phyloP scores from a whole-genome alignment of 2,888 invertebrate species.

The Palloptera scutellata region DNA sequence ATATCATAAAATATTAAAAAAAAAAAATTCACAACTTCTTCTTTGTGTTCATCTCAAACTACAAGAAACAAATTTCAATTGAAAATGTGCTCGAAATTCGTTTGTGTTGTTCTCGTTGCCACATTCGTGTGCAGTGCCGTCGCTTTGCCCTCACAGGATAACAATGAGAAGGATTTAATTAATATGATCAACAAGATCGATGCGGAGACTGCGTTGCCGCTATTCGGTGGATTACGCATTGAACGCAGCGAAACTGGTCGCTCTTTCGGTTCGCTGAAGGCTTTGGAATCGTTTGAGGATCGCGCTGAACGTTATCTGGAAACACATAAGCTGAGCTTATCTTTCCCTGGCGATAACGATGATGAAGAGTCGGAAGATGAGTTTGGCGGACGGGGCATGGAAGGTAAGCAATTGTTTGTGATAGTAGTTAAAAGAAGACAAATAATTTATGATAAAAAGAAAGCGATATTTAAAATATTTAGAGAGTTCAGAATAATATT shows the following conservation, averaged over 20 bases:
- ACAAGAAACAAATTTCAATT: slow-evolving; percentile 27
- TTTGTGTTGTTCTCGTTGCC: slow-evolving; percentile 59
- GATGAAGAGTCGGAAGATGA: slow-evolving; percentile 55
- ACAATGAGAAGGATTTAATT: slow-evolving; percentile 64
- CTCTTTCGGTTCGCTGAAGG: slow-evolving; percentile 52
- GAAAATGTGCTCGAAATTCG: slow-evolving; percentile 61
- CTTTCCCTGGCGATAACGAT: slow-evolving; percentile 61
- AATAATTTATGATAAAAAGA: slow-evolving; percentile 4
- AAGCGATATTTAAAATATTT: neutral
- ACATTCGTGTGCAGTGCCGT: slow-evolving; percentile 53
- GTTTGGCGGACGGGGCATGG: slow-evolving; percentile 60
- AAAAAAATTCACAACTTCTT: slow-evolving; percentile 29
- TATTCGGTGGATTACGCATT: slow-evolving; percentile 64
- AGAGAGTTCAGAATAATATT: no score
- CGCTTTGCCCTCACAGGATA: slow-evolving; percentile 61
- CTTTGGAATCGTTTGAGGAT: slow-evolving; percentile 64
- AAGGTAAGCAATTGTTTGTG: slow-evolving; percentile 50
- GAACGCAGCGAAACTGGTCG: slow-evolving; percentile 61
- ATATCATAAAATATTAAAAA: slow-evolving; percentile 28
- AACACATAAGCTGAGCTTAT: slow-evolving; percentile 65
- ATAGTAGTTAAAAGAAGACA: neutral
- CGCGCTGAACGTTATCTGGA: slow-evolving; percentile 65
- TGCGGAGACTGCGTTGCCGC: slow-evolving; percentile 58
- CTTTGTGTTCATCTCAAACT: slow-evolving; percentile 15
- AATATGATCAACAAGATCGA: slow-evolving; percentile 65